Conservation (phyloP, 2,113 vertebrate species). For the Prionailurus bengalensis region DNA sequence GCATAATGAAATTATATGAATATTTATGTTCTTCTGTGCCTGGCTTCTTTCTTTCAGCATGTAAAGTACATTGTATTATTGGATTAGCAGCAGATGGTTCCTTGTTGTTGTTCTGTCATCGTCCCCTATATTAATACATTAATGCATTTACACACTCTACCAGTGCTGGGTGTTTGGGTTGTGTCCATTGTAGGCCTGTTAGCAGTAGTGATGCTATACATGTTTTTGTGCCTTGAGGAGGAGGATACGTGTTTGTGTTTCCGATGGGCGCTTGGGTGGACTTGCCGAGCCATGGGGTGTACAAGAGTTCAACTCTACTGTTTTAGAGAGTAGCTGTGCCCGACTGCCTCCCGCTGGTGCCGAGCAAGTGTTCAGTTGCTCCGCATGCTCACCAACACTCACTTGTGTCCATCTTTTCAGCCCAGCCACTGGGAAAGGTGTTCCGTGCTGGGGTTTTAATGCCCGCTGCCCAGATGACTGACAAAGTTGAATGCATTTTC, state of each 20-base stretch:
- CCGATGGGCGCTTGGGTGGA: not conserved
- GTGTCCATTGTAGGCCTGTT: not conserved
- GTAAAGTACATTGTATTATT: not conserved
- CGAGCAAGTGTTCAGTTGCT: accelerated
- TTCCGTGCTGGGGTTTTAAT: not conserved
- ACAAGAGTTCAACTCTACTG: not conserved
- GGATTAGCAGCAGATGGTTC: not conserved
- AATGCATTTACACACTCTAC: not conserved
- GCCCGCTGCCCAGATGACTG: not conserved
- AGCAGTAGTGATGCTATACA: too few relatives aligned
- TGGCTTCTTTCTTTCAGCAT: not conserved
- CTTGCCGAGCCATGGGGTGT: not conserved
- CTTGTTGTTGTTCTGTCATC: not conserved
- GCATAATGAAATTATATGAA: not conserved
- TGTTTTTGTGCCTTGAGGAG: too few relatives aligned
- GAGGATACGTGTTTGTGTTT: too few relatives aligned
- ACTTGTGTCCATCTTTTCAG: not conserved
- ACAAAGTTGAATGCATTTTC: not conserved
- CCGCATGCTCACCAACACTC: accelerated
- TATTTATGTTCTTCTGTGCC: accelerated
- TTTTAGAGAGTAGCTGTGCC: not conserved
- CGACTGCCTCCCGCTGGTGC: not conserved
- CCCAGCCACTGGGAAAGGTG: accelerated
- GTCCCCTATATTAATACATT: accelerated
- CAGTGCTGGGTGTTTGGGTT: not conserved